These are phyloP conservation scores for Dryococelus australis DNA, from an alignment of 2,888 invertebrate genomes.

Conservation along the genomic window DNA sequence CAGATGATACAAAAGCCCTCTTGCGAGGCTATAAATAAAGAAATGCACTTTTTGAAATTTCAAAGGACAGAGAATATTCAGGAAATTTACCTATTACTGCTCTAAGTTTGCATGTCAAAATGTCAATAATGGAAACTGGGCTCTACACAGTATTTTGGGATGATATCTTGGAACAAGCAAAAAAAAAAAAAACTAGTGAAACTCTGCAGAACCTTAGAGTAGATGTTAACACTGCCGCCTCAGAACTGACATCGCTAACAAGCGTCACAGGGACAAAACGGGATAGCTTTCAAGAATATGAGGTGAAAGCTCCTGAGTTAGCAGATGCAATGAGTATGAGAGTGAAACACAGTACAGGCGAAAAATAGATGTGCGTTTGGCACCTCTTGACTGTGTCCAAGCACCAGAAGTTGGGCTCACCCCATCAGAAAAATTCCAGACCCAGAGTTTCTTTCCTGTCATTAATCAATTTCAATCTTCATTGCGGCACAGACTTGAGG, in stretches of 20 bases:
- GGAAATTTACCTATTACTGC: not conserved
- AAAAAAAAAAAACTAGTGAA: not conserved
- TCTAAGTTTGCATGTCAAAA: not conserved
- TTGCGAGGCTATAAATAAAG: not conserved
- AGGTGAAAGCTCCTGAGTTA: conserved; percentile 6
- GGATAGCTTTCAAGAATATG: not conserved
- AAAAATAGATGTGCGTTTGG: not conserved
- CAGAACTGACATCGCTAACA: not conserved
- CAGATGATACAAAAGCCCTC: conserved; percentile 4
- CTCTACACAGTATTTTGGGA: too few relatives aligned
- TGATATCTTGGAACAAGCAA: not conserved
- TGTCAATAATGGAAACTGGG: not conserved
- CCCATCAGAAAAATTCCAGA: not conserved
- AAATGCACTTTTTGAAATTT: not conserved
- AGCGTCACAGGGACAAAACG: not conserved
- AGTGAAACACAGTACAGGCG: not conserved
- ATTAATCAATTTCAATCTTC: not conserved
- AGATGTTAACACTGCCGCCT: not conserved
- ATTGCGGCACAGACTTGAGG: not conserved
- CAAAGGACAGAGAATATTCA: not conserved
- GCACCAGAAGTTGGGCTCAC: too few relatives aligned
- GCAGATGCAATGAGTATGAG: not conserved
- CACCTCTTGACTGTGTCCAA: not conserved
- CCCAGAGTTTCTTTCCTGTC: not conserved
- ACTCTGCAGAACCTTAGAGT: not conserved